These are phyloP conservation scores for Heterodera schachtii DNA, from an alignment of 1,140 invertebrate genomes.

Conservation along the genomic window DNA sequence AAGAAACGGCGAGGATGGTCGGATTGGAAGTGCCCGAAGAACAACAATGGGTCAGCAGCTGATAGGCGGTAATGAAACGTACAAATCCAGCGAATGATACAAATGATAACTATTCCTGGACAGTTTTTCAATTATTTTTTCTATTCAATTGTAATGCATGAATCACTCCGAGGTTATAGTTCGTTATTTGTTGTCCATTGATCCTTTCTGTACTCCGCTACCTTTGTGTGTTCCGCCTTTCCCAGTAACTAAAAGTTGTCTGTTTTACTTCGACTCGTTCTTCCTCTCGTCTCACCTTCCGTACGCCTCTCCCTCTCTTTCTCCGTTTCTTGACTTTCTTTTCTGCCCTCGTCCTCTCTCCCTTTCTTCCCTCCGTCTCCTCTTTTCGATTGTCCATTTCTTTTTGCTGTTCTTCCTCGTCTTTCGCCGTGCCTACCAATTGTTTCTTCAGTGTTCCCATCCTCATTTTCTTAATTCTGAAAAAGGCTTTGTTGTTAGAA, in stretches of 20 bases:
- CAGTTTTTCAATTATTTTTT: too few relatives aligned
- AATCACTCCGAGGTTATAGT: too few relatives aligned
- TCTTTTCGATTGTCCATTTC: background rate
- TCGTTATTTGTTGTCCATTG: too few relatives aligned
- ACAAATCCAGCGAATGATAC: too few relatives aligned
- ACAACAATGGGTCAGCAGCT: background rate
- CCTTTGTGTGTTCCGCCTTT: background rate
- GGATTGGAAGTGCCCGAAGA: background rate
- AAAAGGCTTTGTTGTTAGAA: background rate
- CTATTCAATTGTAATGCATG: too few relatives aligned
- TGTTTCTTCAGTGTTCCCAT: constrained; percentile 6
- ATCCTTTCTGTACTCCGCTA: background rate
- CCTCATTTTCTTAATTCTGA: constrained; percentile 16
- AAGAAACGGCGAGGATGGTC: background rate
- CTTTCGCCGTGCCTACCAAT: background rate
- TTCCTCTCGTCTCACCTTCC: background rate
- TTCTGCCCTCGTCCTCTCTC: background rate
- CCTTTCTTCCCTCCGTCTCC: background rate
- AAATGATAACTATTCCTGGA: too few relatives aligned
- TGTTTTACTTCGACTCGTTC: too few relatives aligned
- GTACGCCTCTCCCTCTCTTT: background rate
- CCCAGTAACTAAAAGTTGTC: background rate
- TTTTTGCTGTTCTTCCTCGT: background rate
- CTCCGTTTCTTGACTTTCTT: too few relatives aligned
- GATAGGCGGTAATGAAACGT: too few relatives aligned